Percentiles rank a stretch among this genome's conserved stretches.
phyloP scores from a whole-genome alignment of 1,140 invertebrate genomes.

The Drosophila mayri region DNA sequence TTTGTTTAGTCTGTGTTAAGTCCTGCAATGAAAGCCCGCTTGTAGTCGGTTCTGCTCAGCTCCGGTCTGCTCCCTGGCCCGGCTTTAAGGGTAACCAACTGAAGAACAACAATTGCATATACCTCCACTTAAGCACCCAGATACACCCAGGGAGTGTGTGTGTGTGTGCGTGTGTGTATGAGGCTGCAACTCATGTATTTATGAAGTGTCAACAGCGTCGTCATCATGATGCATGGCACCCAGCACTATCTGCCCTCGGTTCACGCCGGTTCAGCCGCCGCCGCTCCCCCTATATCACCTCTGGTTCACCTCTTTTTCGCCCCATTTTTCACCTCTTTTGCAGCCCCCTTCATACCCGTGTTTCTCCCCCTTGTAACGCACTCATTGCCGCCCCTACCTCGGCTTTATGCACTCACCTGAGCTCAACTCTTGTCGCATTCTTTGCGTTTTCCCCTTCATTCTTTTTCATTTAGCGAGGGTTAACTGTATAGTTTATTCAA shows the following conservation, averaged over 20 bases:
- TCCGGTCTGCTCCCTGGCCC: not conserved
- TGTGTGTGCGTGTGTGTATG: conserved; percentile 26
- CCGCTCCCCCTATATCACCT: not conserved
- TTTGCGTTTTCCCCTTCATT: conserved; percentile 20
- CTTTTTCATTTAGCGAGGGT: conserved; percentile 19
- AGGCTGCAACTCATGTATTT: conserved; percentile 78
- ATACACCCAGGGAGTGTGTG: not conserved
- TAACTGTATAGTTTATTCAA: conserved; percentile 4
- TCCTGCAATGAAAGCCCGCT: conserved; percentile 39
- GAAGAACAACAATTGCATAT: conserved; percentile 64
- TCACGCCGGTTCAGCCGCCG: not conserved
- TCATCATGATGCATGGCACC: conserved; percentile 73
- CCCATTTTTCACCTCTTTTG: not conserved
- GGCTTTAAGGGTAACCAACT: conserved; percentile 50
- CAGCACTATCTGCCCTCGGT: conserved; percentile 49
- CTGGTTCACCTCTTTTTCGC: not conserved
- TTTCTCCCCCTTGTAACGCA: not conserved
- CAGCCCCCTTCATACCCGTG: not conserved
- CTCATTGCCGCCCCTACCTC: conserved; percentile 1
- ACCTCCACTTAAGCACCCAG: conserved; percentile 30
- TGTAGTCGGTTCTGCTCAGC: not conserved
- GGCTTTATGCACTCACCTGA: conserved; percentile 28
- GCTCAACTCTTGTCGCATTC: conserved; percentile 43
- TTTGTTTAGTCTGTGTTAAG: conserved; percentile 47
- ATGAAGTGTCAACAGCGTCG: conserved; percentile 80